phyloP scores from a whole-genome alignment of 1,140 invertebrate species.

The Pantala flavescens region DNA sequence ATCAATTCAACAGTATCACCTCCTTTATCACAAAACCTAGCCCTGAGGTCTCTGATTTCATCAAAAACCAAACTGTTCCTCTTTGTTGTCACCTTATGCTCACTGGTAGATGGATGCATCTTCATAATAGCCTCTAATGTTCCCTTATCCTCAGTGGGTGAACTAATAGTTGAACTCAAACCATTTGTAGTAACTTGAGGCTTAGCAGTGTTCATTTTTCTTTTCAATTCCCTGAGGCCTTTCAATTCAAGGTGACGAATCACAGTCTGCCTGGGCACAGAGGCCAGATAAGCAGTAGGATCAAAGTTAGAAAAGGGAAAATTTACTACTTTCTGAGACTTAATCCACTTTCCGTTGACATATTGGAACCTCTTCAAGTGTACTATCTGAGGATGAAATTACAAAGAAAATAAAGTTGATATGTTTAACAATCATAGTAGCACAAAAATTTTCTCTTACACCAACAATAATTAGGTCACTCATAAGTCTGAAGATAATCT shows the following conservation, averaged over 20 bases:
- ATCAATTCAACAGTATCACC: neutral
- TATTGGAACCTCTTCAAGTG: constrained; percentile 84
- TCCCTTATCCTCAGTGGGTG: neutral
- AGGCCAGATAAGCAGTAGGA: constrained; percentile 64
- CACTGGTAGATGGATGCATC: neutral
- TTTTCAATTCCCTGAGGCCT: neutral
- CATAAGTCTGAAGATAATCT: too few relatives aligned
- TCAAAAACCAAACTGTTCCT: neutral
- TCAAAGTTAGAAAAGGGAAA: constrained; percentile 77
- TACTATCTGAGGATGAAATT: constrained; percentile 54
- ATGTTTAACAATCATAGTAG: too few relatives aligned
- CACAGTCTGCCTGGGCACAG: constrained; percentile 62
- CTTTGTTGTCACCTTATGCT: neutral
- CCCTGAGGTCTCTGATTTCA: neutral
- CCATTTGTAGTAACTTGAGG: neutral
- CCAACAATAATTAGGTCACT: too few relatives aligned
- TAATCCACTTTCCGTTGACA: constrained; percentile 82
- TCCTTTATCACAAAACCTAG: neutral
- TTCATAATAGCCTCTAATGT: neutral
- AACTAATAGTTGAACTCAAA: neutral
- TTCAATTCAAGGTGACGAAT: constrained; percentile 39
- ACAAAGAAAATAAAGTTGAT: neutral
- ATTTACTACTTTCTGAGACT: constrained; percentile 82
- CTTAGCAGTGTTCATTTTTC: neutral
- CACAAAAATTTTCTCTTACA: too few relatives aligned